phyloP scores from a whole-genome alignment of 2,888 invertebrate genomes.

The Cordilura impudica region DNA sequence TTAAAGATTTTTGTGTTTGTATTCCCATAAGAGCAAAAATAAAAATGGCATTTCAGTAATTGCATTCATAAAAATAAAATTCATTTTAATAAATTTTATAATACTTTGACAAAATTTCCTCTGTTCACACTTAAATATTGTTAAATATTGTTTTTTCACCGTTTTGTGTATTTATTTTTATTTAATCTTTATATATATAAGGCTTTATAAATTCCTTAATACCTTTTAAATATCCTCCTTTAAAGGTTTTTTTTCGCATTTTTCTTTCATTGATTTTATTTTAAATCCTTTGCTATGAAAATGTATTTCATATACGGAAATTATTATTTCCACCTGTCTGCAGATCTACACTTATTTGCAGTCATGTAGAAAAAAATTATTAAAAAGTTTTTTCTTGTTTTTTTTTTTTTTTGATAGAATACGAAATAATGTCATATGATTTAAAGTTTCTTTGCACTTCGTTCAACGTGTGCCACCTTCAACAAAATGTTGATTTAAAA shows the following conservation, averaged over 20 bases:
- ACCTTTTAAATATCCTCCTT: background rate
- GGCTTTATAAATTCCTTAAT: constrained; percentile 12
- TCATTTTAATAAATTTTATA: background rate
- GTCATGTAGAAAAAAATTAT: constrained; percentile 17
- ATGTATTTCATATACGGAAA: constrained; percentile 22
- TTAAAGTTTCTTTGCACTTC: too few relatives aligned
- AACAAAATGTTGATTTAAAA: too few relatives aligned
- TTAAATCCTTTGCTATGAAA: constrained; percentile 33
- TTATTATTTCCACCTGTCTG: constrained; percentile 54
- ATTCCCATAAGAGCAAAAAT: too few relatives aligned
- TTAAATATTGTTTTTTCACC: background rate
- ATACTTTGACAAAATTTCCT: too few relatives aligned
- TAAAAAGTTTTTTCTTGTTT: too few relatives aligned
- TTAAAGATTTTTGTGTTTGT: background rate
- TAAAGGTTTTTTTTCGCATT: background rate
- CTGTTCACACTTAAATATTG: too few relatives aligned
- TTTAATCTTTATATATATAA: background rate
- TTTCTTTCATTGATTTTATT: constrained; percentile 41
- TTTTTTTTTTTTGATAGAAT: too few relatives aligned
- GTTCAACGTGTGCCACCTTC: too few relatives aligned
- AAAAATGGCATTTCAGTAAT: too few relatives aligned
- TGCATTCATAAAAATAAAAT: background rate
- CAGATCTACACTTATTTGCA: constrained; percentile 44
- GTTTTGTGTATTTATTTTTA: background rate
- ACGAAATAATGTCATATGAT: too few relatives aligned